A percentile compares a stretch with the other conserved stretches of the same genome.
These are phyloP conservation scores for Brachyalestes nurse DNA, from an alignment of 2,797 vertebrate species.

Conservation along the genomic window DNA sequence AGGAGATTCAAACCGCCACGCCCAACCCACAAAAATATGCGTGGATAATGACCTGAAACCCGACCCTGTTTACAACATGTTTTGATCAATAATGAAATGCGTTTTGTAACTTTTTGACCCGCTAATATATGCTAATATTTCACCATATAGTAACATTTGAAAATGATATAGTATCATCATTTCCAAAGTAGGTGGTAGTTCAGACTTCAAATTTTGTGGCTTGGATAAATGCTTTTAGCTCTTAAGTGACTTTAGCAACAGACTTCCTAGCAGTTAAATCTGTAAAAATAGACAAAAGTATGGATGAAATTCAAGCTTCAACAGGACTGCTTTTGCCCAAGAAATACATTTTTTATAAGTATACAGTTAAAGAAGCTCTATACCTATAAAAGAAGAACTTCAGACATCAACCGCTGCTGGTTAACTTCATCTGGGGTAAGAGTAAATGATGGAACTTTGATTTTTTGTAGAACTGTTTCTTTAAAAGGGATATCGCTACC, in stretches of 20 bases:
- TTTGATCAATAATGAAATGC: no score
- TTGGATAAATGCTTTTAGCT: no score
- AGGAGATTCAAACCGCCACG: no score
- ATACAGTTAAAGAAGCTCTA: not conserved
- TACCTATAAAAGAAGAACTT: not conserved
- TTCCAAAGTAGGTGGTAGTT: no score
- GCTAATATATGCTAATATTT: no score
- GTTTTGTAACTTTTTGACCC: no score
- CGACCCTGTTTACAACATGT: no score
- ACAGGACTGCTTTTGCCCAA: not conserved
- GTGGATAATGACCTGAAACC: no score
- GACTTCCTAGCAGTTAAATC: not conserved
- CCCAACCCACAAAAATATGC: no score
- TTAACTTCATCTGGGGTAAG: not conserved
- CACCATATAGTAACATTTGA: no score
- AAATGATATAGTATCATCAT: no score
- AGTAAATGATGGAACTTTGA: not conserved
- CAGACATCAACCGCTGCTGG: not conserved
- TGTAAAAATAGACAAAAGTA: not conserved
- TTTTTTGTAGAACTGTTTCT: not conserved
- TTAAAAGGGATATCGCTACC: conserved; percentile 28
- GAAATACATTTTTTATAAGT: not conserved
- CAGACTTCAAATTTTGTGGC: no score
- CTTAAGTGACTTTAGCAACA: not conserved
- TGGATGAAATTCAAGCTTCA: not conserved